These are phyloP conservation scores for Neoaliturus tenellus DNA, from an alignment of 2,888 invertebrate genomes.

Conservation along the genomic window DNA sequence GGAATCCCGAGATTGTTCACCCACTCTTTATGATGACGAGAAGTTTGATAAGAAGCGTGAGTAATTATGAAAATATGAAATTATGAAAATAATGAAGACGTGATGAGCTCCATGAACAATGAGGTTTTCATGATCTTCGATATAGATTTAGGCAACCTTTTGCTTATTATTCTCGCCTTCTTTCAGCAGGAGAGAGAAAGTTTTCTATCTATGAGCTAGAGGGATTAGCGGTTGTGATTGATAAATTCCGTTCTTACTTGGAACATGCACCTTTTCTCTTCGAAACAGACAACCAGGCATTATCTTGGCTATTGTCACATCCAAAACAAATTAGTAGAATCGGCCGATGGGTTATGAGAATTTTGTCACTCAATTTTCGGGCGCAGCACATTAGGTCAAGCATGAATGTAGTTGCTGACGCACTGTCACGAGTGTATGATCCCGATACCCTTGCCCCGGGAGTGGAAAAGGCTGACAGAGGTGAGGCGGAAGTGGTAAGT, in stretches of 20 bases:
- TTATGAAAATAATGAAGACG: too few species aligned
- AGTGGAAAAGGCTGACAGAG: background rate
- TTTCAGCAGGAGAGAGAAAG: background rate
- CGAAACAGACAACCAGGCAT: conserved; percentile 27
- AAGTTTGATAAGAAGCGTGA: too few species aligned
- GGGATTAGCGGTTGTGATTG: conserved; percentile 20
- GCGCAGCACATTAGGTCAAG: background rate
- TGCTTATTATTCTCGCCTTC: background rate
- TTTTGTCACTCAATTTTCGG: conserved; percentile 38
- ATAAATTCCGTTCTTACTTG: conserved; percentile 31
- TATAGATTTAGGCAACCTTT: too few species aligned
- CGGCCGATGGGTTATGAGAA: conserved; percentile 2
- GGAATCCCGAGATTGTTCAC: too few species aligned
- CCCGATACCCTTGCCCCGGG: too few species aligned
- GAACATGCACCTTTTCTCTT: conserved; percentile 19
- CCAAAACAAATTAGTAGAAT: background rate
- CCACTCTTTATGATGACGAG: too few species aligned
- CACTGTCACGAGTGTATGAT: conserved; percentile 17
- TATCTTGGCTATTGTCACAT: background rate
- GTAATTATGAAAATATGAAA: too few species aligned
- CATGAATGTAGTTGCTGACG: conserved; percentile 18
- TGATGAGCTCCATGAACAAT: too few species aligned
- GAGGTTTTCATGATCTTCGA: too few species aligned
- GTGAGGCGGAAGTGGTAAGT: background rate
- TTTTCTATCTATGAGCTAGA: background rate